A percentile compares a stretch with the other conserved stretches of the same genome.
phyloP scores from a whole-genome alignment of 2,888 invertebrate genomes.

The Platypus cylindrus region DNA sequence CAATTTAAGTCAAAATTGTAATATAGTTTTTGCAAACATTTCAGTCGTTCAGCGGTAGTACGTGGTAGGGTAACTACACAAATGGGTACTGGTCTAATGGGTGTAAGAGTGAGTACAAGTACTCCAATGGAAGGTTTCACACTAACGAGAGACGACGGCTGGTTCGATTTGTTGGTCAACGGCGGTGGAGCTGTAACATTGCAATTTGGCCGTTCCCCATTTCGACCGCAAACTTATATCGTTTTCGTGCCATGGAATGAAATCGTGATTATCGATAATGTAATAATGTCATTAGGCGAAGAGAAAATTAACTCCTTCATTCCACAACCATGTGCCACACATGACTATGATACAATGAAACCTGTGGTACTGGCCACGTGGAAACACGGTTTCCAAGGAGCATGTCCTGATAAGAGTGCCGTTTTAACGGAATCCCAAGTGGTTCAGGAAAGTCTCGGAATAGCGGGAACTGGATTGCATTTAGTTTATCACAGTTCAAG shows the following conservation, averaged over 20 bases:
- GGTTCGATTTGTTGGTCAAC: constrained; percentile 97
- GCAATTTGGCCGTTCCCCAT: constrained; percentile 86
- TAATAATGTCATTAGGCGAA: constrained; percentile 71
- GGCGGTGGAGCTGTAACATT: constrained; percentile 96
- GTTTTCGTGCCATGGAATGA: constrained; percentile 96
- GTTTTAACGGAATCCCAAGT: constrained; percentile 87
- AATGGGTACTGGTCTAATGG: constrained; percentile 86
- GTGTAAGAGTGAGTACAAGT: constrained; percentile 88
- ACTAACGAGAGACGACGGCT: constrained; percentile 79
- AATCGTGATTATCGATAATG: constrained; percentile 89
- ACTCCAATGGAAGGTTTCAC: constrained; percentile 95
- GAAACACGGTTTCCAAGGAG: constrained; percentile 91
- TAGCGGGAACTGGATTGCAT: constrained; percentile 90
- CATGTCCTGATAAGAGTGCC: constrained; percentile 85
- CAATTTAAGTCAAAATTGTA: neutral
- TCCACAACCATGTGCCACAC: constrained; percentile 71
- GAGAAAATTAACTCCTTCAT: constrained; percentile 54
- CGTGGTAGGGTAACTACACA: constrained; percentile 87
- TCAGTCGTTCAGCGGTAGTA: constrained; percentile 91
- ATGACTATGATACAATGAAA: constrained; percentile 87
- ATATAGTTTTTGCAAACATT: constrained; percentile 1
- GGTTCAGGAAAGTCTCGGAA: constrained; percentile 86
- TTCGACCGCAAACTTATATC: constrained; percentile 76
- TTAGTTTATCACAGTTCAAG: constrained; percentile 93
- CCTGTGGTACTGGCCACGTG: constrained; percentile 87